These are phyloP conservation scores for Cyrtodaria siliqua DNA, from an alignment of 2,888 invertebrate species.

Conservation along the genomic window DNA sequence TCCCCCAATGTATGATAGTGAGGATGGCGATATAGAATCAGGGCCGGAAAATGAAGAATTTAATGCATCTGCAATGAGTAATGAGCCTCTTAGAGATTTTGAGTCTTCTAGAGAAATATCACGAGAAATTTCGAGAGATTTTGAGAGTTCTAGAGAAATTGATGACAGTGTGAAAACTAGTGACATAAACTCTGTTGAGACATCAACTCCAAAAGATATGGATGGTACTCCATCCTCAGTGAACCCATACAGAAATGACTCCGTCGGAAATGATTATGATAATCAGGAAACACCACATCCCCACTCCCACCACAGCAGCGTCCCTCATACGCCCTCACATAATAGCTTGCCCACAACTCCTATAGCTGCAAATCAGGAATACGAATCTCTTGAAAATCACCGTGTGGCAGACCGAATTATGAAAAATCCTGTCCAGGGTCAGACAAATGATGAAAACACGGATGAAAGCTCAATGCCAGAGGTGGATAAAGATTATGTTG, in stretches of 20 bases:
- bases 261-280: constrained; percentile 52
- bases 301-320: constrained; percentile 59
- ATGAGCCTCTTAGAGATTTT: constrained; percentile 62
- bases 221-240: constrained; percentile 54
- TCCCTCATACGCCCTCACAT: constrained; percentile 61
- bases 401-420: constrained; percentile 34
- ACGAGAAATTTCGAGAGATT: constrained; percentile 61
- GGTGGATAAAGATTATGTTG: constrained; percentile 80
- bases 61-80: constrained; percentile 59
- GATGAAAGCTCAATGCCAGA: constrained; percentile 74
- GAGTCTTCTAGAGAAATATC: constrained; percentile 64
- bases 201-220: constrained; percentile 54
- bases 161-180: constrained; percentile 63
- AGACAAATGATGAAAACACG: constrained; percentile 63
- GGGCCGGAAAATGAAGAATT: constrained; percentile 69
- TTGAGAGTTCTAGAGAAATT: constrained; percentile 64
- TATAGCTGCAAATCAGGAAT: constrained; percentile 55
- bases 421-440: constrained; percentile 47
- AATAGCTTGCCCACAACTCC: constrained; percentile 61
- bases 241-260: constrained; percentile 59
- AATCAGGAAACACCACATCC: constrained; percentile 50
- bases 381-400: constrained; percentile 51
- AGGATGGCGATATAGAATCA: constrained; percentile 73
- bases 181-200: constrained; percentile 61
- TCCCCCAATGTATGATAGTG: constrained; percentile 73